Conservation (phyloP, 2,797 vertebrate genomes). For the Bradypus variegatus region DNA sequence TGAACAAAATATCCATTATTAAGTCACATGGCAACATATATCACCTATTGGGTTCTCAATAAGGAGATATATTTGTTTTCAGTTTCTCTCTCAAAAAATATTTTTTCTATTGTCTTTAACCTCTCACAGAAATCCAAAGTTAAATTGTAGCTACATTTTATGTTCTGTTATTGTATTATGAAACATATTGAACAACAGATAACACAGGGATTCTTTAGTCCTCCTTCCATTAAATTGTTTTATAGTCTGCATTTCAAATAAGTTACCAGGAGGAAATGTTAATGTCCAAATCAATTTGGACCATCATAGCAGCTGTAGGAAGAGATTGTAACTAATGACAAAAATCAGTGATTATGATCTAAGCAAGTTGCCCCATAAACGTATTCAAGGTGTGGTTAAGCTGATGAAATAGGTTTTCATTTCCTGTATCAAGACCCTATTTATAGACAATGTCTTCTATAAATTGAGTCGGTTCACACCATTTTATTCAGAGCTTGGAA, state of each 20-base stretch:
- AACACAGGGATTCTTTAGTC: neutral
- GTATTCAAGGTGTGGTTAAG: neutral
- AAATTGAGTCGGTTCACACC: neutral
- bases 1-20: neutral
- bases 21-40: neutral
- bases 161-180: neutral
- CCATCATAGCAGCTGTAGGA: neutral
- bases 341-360: neutral
- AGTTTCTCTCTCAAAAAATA: conserved; percentile 19
- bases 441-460: neutral
- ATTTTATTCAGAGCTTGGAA: neutral
- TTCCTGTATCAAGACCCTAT: neutral
- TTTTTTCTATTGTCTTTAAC: neutral
- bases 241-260: neutral
- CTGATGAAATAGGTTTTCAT: neutral
- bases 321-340: neutral
- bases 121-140: conserved; percentile 18
- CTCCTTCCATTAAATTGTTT: neutral
- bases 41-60: neutral
- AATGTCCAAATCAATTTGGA: neutral
- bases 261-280: neutral
- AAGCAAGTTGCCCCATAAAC: neutral
- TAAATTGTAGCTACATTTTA: neutral
- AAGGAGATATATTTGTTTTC: neutral
- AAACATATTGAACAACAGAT: neutral